Evolutionary conservation across 2,797 vertebrate genomes (phyloP).

Genomic region (Cirrhinus molitorella): DNA sequence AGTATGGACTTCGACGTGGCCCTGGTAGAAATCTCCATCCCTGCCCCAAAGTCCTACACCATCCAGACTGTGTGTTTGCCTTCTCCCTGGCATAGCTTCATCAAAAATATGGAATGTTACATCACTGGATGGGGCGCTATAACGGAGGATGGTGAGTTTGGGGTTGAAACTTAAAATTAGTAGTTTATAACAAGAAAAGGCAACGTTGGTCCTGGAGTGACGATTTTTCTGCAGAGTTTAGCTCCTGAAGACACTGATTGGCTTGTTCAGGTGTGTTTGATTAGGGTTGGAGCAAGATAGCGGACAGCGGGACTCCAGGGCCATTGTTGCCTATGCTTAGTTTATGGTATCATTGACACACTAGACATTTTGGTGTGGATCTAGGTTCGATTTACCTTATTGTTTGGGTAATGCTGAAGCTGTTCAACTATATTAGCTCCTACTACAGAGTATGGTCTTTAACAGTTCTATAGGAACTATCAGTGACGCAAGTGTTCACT

Average conservation of each 20-base stretch:
- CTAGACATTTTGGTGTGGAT: neutral
- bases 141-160: slow-evolving; percentile 88
- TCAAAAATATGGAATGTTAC: slow-evolving; percentile 83
- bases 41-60: slow-evolving; percentile 80
- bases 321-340: neutral
- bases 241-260: too few species aligned
- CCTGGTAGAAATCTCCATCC: slow-evolving; percentile 84
- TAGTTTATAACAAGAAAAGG: neutral
- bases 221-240: too few species aligned
- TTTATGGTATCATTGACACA: neutral
- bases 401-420: neutral
- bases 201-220: too few species aligned
- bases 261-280: too few species aligned
- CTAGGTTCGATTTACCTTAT: neutral
- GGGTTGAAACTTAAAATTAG: neutral
- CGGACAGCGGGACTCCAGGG: too few species aligned
- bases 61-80: slow-evolving; percentile 91
- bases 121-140: slow-evolving; percentile 95
- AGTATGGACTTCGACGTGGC: slow-evolving; percentile 92
- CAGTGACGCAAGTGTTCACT: too few species aligned
- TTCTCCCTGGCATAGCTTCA: slow-evolving; percentile 80
- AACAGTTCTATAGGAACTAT: too few species aligned
- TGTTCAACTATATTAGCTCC: neutral
- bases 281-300: too few species aligned
- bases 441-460: too few species aligned